A percentile compares a stretch with the other conserved stretches of the same genome.
Evolutionary conservation across 1,140 invertebrate genomes (phyloP).

Genomic region (Drosophila sturtevanti): DNA sequence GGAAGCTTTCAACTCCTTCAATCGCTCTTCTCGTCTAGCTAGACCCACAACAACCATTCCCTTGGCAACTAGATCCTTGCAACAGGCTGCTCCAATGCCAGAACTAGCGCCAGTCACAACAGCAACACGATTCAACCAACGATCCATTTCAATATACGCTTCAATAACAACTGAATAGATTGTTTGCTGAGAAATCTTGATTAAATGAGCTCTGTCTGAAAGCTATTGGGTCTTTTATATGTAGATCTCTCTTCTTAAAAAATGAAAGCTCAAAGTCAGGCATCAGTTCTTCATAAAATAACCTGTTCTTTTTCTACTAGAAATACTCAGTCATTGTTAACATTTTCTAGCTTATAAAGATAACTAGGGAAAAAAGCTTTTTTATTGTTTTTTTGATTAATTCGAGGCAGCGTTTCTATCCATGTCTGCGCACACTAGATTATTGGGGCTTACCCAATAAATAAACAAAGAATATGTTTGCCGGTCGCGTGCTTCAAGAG

Average conservation of each 20-base stretch:
- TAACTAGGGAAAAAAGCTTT: background rate
- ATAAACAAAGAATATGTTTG: background rate
- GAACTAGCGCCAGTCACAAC: slow-evolving; percentile 83
- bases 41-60: slow-evolving; percentile 88
- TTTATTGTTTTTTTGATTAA: background rate
- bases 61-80: slow-evolving; percentile 82
- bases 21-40: slow-evolving; percentile 85
- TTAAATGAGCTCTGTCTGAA: background rate
- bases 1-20: slow-evolving; percentile 40
- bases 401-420: background rate
- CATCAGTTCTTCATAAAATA: too few relatives aligned
- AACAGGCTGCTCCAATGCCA: slow-evolving; percentile 84
- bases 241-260: background rate
- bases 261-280: background rate
- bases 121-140: slow-evolving; percentile 66
- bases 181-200: background rate
- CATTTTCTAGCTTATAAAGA: background rate
- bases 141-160: slow-evolving; percentile 41
- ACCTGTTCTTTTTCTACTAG: too few relatives aligned
- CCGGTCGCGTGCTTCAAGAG: background rate
- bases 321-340: background rate
- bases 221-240: background rate
- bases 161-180: background rate
- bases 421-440: background rate
- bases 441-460: background rate